Percentiles rank a stretch among this genome's conserved stretches.
Conservation (phyloP, 1,140 invertebrate species). For the Branchinecta lynchi region DNA sequence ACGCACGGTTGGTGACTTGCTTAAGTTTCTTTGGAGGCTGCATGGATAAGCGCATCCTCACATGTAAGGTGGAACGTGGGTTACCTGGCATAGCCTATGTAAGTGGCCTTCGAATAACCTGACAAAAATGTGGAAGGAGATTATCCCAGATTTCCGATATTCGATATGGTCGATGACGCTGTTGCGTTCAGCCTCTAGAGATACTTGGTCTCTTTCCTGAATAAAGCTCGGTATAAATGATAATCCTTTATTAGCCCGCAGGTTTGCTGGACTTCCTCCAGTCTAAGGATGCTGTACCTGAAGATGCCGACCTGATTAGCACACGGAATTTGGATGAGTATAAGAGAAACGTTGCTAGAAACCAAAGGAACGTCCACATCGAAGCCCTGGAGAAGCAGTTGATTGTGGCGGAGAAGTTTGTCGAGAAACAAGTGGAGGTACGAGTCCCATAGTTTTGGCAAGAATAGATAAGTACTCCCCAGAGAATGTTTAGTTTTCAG, state of each 20-base stretch:
- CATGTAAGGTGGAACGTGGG: no score
- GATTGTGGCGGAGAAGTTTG: slow-evolving; percentile 37
- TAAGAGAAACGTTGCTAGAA: slow-evolving; percentile 36
- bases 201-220: no score
- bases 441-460: no score
- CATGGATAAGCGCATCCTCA: no score
- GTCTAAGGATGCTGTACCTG: slow-evolving; percentile 67
- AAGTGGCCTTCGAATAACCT: no score
- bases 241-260: slow-evolving; percentile 51
- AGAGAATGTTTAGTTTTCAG: no score
- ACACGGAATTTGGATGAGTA: slow-evolving; percentile 61
- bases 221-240: slow-evolving; percentile 75
- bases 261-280: slow-evolving; percentile 82
- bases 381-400: slow-evolving; percentile 50
- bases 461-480: no score
- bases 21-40: no score
- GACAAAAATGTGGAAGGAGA: not conserved
- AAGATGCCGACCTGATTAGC: slow-evolving; percentile 48
- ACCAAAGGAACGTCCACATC: slow-evolving; percentile 33
- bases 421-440: slow-evolving; percentile 59
- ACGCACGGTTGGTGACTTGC: no score
- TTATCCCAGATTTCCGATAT: not conserved
- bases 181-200: slow-evolving; percentile 51
- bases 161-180: slow-evolving; percentile 17
- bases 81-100: no score